A percentile compares a stretch with the other conserved stretches of the same genome.
These are phyloP conservation scores for Urophycis tenuis DNA, from an alignment of 2,797 vertebrate species.

Conservation along the genomic window DNA sequence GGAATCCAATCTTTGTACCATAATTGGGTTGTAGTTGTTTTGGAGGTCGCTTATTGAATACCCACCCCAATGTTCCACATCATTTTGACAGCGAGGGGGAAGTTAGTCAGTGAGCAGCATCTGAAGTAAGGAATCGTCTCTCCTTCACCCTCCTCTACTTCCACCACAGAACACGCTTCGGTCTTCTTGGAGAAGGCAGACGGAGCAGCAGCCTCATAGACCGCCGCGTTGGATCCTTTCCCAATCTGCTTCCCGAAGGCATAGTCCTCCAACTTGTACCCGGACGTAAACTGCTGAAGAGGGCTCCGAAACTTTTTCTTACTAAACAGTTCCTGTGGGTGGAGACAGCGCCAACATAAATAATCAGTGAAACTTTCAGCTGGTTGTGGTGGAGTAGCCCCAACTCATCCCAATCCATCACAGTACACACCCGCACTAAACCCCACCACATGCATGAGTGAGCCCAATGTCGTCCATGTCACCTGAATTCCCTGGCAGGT, in stretches of 20 bases:
- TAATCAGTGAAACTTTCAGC: background rate
- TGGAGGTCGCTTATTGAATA: background rate
- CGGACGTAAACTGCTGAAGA: slow-evolving; percentile 61
- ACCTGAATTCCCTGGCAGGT: slow-evolving; percentile 81
- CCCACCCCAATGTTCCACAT: slow-evolving; percentile 95
- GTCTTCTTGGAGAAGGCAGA: slow-evolving; percentile 35
- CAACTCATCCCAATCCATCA: background rate
- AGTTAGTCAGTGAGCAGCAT: slow-evolving; percentile 56
- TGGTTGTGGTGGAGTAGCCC: background rate
- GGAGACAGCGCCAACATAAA: background rate
- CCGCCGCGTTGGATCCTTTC: slow-evolving; percentile 84
- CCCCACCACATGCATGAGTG: background rate
- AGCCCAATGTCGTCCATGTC: background rate
- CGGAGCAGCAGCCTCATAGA: slow-evolving; percentile 79
- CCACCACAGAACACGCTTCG: slow-evolving; percentile 32
- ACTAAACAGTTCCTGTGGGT: slow-evolving; percentile 74
- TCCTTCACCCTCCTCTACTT: slow-evolving; percentile 47
- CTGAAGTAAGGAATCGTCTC: slow-evolving; percentile 18
- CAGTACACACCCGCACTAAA: background rate
- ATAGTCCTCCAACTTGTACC: slow-evolving; percentile 86
- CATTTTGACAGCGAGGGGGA: slow-evolving; percentile 90
- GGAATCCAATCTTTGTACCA: background rate
- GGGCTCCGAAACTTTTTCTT: slow-evolving; percentile 72
- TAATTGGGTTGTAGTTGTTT: background rate
- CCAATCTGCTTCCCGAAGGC: slow-evolving; percentile 81